Evolutionary conservation across 2,888 invertebrate genomes (phyloP), one percentile per base, ranked within the genome.

Genomic region (Leptopterna dolabrata): DNA sequence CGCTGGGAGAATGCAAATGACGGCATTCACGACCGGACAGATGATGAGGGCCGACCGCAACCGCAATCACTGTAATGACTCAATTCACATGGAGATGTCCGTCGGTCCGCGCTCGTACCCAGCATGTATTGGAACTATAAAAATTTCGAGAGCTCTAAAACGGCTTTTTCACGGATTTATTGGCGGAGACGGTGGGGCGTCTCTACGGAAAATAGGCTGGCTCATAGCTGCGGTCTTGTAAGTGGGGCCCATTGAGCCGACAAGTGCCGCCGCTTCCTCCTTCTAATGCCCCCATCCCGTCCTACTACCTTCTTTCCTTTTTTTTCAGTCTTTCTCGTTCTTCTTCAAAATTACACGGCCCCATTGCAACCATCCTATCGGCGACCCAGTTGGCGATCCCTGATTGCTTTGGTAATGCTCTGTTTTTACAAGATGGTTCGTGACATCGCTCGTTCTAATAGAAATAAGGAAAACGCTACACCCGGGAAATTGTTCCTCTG

Each of bases 41-140:
- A 73, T 73, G 73, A 30, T 73, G 30, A 36, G 36, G 36, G 36
- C 30, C n/a, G 14, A n/a, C 73, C 41, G 73, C 71, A 71, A 36
- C 41, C 73, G 73, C 73, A 30, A 41, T 63, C 73, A 36, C 36
- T 9, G 73, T 73, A 73, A 73, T 73, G 73, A 73, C 73, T 73
- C 73, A 73, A 73, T 73, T 73, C 73, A 73, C 73, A 73, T 73
- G 73, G 30, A 73, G 73, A 73, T 73, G 63, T 24, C 24, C 63
- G 4, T 24, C 24, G 63, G 1, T 19, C 1, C 16, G 2, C 14
- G 1, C 6, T 1, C 36, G 1, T 1, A 7, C 19, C 2, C 36
- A 3, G 29, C 71, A 13, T 2, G 73, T 73, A 73, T 73, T 30
- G 73, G 73, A 41, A 73, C 73, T 41, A 36, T 73, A 73, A 73